Evolutionary conservation across 2,888 invertebrate species (phyloP).

Genomic region (Acleris cristana): DNA sequence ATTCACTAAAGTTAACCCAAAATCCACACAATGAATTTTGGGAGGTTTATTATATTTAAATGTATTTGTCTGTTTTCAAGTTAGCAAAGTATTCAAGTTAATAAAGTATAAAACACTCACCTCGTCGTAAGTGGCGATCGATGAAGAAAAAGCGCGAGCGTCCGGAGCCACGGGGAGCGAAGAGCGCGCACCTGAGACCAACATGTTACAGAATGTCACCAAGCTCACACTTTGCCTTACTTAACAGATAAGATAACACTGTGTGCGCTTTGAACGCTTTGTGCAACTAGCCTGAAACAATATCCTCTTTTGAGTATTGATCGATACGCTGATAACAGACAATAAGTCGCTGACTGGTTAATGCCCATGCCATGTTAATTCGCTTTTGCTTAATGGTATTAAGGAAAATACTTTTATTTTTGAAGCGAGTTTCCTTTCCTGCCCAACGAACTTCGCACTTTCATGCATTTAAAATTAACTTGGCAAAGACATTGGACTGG

Average conservation of each 20-base stretch:
- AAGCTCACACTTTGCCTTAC: conserved; percentile 56
- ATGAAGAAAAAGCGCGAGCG: conserved; percentile 45
- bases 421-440: neutral
- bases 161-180: conserved; percentile 58
- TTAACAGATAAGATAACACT: conserved; percentile 73
- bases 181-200: conserved; percentile 69
- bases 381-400: neutral
- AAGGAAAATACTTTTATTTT: neutral
- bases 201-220: conserved; percentile 65
- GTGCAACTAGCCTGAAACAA: conserved; percentile 51
- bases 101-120: conserved; percentile 47
- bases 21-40: too few species aligned
- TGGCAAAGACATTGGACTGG: neutral
- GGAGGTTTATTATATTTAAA: too few species aligned
- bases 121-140: conserved; percentile 52
- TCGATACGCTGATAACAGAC: conserved; percentile 40
- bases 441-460: neutral
- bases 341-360: conserved; percentile 7
- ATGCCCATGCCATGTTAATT: neutral
- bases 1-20: too few species aligned
- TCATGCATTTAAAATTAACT: conserved; percentile 7
- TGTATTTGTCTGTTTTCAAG: too few species aligned
- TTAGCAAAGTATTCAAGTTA: neutral
- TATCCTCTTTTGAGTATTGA: conserved; percentile 44
- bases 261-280: conserved; percentile 54